Conservation (phyloP, 2,888 invertebrate species). For the Melipona beecheii region DNA sequence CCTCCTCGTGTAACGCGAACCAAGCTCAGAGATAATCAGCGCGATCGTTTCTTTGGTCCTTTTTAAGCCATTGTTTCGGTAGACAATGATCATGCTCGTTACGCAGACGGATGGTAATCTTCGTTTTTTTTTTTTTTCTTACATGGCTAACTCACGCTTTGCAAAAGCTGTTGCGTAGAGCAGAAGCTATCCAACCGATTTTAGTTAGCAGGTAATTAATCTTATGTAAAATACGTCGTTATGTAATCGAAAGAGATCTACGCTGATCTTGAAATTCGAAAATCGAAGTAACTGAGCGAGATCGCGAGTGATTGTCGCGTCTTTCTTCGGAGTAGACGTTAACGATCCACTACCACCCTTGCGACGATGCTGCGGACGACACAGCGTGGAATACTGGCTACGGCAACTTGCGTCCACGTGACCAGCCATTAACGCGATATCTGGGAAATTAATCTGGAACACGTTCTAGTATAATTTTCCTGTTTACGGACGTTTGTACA, state of each 20-base stretch:
- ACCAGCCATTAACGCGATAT: conserved; percentile 64
- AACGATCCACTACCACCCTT: conserved; percentile 48
- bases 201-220: not conserved
- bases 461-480: conserved; percentile 73
- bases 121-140: too few relatives aligned
- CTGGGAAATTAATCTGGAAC: conserved; percentile 74
- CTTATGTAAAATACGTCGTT: too few relatives aligned
- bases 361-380: conserved; percentile 33
- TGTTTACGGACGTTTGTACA: conserved; percentile 59
- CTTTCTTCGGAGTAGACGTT: conserved; percentile 32
- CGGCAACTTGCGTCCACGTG: conserved; percentile 51
- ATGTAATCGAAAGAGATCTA: too few relatives aligned
- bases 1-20: not conserved
- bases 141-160: not conserved
- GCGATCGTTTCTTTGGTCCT: not conserved
- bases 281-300: not conserved
- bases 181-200: not conserved
- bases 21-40: not conserved
- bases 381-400: conserved; percentile 27
- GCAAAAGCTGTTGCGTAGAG: not conserved
- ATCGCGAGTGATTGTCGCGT: not conserved
- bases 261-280: too few relatives aligned
- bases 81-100: not conserved
- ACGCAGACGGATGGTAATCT: not conserved
- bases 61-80: not conserved